Evolutionary conservation across 2,888 invertebrate species (phyloP), one percentile per base, ranked within the genome.

Genomic region (Monochamus alternatus): DNA sequence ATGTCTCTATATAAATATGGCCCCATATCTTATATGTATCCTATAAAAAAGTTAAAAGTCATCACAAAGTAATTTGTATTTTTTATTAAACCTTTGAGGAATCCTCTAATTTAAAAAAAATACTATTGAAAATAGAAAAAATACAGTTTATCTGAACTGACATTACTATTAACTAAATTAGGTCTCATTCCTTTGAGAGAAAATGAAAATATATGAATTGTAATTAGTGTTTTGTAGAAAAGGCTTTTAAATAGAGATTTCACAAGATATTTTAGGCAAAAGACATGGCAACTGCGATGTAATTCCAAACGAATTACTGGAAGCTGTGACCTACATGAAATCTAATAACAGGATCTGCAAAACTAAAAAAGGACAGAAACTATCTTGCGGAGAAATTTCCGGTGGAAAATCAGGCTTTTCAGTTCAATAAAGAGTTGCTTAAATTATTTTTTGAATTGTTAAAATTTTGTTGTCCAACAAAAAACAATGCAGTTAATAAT

Each of bases 251-350:
- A 47, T 47, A 12, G 2, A 47, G 47, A 47, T 47, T 8, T 47
- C 47, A 47, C 12, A 47, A 8, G 47, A 47, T 47, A 3, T 3
- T 8, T 47, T 47, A 8, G 12, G 47, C 8, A 47, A 47, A 47
- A 47, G 12, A 3, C 47, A 47, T 12, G 47, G 47, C 8, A 47
- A 47, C 47, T 12, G 12, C 5, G 9, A 10, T 47, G 47, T 47
- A 47, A 47, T 47, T 12, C 47, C 47, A 8, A 47, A 8, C 12
- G 47, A 47, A 55, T 55, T 55, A n/a, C 14, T n/a, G 22, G 3
- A 8, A 47, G 14, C 55, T 55, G 55, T 55, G 55, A 55, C 55
- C 55, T 55, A 55, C n/a, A 55, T 55, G 14, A 55, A 22, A 55
- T 55, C 55, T 55, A 55, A 55, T 55, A 55, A 55, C 55, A 5